Percentiles rank a stretch among this genome's conserved stretches.
Evolutionary conservation across 2,888 invertebrate species (phyloP).

Genomic region (Graphium colonna): DNA sequence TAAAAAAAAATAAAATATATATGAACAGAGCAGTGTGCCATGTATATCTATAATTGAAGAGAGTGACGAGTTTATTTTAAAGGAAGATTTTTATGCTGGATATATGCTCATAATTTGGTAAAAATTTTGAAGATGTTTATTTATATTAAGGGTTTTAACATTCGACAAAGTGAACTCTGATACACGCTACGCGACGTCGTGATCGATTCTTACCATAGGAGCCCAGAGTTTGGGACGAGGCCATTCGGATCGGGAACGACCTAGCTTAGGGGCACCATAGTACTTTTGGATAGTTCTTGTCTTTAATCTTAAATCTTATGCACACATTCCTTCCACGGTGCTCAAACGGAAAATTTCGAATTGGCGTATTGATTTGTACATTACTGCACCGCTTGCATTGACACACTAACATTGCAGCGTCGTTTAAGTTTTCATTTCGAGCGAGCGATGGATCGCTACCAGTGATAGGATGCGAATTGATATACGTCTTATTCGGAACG

Average conservation of each 20-base stretch:
- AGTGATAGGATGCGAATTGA: slow-evolving; percentile 66
- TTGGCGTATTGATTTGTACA: neutral
- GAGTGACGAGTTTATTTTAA: slow-evolving; percentile 67
- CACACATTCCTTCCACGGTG: slow-evolving; percentile 86
- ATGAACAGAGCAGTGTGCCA: slow-evolving; percentile 75
- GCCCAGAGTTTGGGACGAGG: slow-evolving; percentile 1
- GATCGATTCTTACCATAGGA: slow-evolving; percentile 10
- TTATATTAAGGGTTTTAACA: slow-evolving; percentile 67
- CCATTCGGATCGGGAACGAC: slow-evolving; percentile 19
- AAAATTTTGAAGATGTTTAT: slow-evolving; percentile 76
- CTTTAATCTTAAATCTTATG: slow-evolving; percentile 57
- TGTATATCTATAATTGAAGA: slow-evolving; percentile 72
- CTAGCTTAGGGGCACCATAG: slow-evolving; percentile 19
- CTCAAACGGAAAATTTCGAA: slow-evolving; percentile 65
- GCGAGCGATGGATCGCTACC: slow-evolving; percentile 43
- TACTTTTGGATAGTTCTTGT: slow-evolving; percentile 34
- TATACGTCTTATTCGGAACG: slow-evolving; percentile 50
- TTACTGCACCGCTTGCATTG: slow-evolving; percentile 21
- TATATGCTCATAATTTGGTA: slow-evolving; percentile 78
- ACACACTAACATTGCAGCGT: slow-evolving; percentile 21
- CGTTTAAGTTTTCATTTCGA: slow-evolving; percentile 22
- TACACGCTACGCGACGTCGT: slow-evolving; percentile 41
- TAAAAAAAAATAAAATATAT: slow-evolving; percentile 38
- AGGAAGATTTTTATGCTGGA: slow-evolving; percentile 72
- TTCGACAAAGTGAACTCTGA: slow-evolving; percentile 52